Evolutionary conservation across 2,888 invertebrate species (phyloP).

Genomic region (Harpalus rufipes): DNA sequence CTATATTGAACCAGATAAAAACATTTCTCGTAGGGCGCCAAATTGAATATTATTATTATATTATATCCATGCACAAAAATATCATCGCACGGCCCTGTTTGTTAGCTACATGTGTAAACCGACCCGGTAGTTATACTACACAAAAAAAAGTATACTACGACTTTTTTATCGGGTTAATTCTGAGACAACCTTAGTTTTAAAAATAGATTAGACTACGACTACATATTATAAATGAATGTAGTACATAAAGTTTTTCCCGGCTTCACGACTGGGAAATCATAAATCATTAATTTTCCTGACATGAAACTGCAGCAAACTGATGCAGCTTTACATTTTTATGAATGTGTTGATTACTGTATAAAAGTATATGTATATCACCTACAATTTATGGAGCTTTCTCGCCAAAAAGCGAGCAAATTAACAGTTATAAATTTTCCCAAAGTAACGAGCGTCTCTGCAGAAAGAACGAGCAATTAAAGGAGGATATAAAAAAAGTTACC

Average conservation of each 20-base stretch:
- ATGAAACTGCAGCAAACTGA: constrained; percentile 6
- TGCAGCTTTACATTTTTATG: constrained; percentile 8
- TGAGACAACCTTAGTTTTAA: not conserved
- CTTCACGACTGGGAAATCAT: not conserved
- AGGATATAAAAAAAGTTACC: constrained; percentile 14
- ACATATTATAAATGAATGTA: constrained; percentile 8
- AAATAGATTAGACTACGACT: constrained; percentile 15
- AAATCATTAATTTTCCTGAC: constrained; percentile 23
- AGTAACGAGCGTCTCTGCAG: not conserved
- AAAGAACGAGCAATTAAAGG: constrained; percentile 30
- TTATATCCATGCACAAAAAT: too few species aligned
- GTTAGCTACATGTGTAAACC: not conserved
- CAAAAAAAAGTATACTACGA: not conserved
- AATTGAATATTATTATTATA: too few species aligned
- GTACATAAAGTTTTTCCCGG: not conserved
- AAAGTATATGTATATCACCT: constrained; percentile 15
- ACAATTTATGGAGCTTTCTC: constrained; percentile 21
- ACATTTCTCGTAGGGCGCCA: too few species aligned
- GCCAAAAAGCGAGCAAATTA: constrained; percentile 20
- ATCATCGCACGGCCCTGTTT: too few species aligned
- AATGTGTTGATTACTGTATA: constrained; percentile 7
- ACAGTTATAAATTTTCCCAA: constrained; percentile 14
- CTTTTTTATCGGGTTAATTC: not conserved
- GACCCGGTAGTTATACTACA: not conserved
- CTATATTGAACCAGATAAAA: too few species aligned